Percentiles rank a stretch among this genome's conserved stretches.
Evolutionary conservation across 2,113 vertebrate species (phyloP).

Genomic region (Carassius auratus): DNA sequence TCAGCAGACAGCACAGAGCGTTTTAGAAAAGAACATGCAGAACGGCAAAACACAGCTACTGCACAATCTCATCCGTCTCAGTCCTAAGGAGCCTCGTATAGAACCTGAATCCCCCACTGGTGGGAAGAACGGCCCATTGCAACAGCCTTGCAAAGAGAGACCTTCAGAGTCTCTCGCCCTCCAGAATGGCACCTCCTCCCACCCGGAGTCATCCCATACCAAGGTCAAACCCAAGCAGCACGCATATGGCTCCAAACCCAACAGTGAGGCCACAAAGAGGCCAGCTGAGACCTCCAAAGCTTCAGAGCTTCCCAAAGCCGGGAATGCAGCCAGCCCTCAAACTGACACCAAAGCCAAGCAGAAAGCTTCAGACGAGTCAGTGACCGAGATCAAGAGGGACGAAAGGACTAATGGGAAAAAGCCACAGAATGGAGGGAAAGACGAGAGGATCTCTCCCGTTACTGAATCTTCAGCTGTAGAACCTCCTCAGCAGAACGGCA

Average conservation of each 20-base stretch:
- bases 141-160: constrained; percentile 72
- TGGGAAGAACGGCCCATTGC: constrained; percentile 25
- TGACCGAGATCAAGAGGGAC: constrained; percentile 78
- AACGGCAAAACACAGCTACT: constrained; percentile 84
- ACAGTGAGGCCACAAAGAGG: constrained; percentile 74
- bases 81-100: constrained; percentile 68
- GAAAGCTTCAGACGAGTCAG: constrained; percentile 72
- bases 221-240: constrained; percentile 80
- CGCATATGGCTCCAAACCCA: constrained; percentile 64
- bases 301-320: constrained; percentile 71
- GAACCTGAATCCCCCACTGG: constrained; percentile 46
- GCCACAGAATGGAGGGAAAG: constrained; percentile 80
- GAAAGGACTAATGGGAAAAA: constrained; percentile 77
- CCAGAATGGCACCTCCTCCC: constrained; percentile 73
- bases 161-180: constrained; percentile 75
- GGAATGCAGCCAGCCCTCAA: constrained; percentile 66
- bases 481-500: constrained; percentile 76
- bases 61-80: constrained; percentile 76
- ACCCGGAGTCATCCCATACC: constrained; percentile 69
- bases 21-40: constrained; percentile 80
- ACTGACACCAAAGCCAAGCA: constrained; percentile 68
- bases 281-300: constrained; percentile 67
- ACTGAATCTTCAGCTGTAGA: constrained; percentile 70
- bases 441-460: constrained; percentile 73
- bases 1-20: constrained; percentile 76